Evolutionary conservation across 2,797 vertebrate species (phyloP).

Genomic region (Xenentodon cancila): DNA sequence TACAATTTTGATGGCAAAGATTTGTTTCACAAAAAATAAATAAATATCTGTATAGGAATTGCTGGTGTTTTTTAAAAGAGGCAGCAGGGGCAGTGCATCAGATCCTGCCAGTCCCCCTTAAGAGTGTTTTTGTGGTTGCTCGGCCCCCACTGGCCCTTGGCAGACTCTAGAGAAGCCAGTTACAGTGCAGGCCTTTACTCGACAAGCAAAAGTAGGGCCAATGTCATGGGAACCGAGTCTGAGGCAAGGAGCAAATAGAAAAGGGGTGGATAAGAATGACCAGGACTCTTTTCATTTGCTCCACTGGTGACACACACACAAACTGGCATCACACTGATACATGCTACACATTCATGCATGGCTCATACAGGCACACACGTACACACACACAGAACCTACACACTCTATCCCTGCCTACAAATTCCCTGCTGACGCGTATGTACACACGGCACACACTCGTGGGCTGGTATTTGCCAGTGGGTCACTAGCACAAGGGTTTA

Average conservation of each 20-base stretch:
- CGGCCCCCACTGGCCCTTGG: conserved; percentile 55
- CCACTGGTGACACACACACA: conserved; percentile 24
- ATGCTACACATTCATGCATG: conserved; percentile 11
- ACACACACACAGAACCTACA: no score
- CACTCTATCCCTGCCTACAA: no score
- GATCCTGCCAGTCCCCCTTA: conserved; percentile 51
- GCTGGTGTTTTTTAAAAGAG: conserved; percentile 17
- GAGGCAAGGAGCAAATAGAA: conserved; percentile 32
- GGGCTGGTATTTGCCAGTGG: conserved; percentile 39
- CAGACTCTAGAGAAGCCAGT: conserved; percentile 62
- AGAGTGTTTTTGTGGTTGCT: conserved; percentile 50
- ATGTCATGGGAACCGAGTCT: conserved; percentile 75
- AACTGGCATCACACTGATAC: conserved; percentile 16
- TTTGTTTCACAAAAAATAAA: conserved; percentile 1
- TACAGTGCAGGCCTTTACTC: conserved; percentile 57
- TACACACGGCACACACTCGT: conserved; percentile 12
- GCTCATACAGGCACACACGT: conserved; percentile 9
- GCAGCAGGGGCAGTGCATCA: conserved; percentile 5
- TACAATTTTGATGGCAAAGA: not conserved
- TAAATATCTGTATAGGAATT: not conserved
- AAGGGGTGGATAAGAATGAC: conserved; percentile 29
- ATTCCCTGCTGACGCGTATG: not conserved
- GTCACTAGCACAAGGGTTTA: conserved; percentile 53
- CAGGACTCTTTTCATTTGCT: conserved; percentile 45
- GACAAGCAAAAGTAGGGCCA: conserved; percentile 47